phyloP scores from a whole-genome alignment of 2,113 vertebrate species.

The Ageneiosus marmoratus region DNA sequence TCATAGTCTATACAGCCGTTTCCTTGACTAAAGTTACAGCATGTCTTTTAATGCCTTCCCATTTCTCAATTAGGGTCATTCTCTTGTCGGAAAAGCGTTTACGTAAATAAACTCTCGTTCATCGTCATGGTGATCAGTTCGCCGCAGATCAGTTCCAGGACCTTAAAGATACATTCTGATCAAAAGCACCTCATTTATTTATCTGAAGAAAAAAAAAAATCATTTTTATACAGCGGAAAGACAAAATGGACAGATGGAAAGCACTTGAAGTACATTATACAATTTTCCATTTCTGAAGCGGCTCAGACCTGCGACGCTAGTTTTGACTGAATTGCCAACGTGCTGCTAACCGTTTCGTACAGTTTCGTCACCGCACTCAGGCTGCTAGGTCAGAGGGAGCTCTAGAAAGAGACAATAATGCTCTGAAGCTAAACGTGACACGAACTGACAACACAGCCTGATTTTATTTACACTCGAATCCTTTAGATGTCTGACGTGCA shows the following conservation, averaged over 20 bases:
- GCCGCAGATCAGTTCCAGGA: not conserved
- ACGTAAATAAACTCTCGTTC: not conserved
- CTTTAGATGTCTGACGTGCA: not conserved
- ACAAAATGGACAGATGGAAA: not conserved
- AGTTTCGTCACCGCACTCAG: not conserved
- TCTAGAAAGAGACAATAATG: not conserved
- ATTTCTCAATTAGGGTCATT: not conserved
- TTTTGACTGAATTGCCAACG: not conserved
- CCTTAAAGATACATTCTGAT: not conserved
- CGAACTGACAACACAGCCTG: not conserved
- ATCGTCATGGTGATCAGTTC: not conserved
- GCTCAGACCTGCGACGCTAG: not conserved
- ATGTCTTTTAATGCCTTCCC: not conserved
- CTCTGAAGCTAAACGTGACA: not conserved
- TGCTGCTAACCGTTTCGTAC: constrained; percentile 23
- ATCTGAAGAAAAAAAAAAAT: not conserved
- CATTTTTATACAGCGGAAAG: not conserved
- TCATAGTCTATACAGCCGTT: not conserved
- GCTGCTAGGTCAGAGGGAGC: constrained; percentile 2
- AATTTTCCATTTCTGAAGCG: not conserved
- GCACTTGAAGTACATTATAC: not conserved
- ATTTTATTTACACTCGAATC: not conserved
- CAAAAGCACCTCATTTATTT: not conserved
- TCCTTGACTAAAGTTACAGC: not conserved
- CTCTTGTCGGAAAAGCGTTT: not conserved